These are phyloP conservation scores for Theropithecus gelada DNA, from an alignment of 2,113 vertebrate species.

Conservation along the genomic window DNA sequence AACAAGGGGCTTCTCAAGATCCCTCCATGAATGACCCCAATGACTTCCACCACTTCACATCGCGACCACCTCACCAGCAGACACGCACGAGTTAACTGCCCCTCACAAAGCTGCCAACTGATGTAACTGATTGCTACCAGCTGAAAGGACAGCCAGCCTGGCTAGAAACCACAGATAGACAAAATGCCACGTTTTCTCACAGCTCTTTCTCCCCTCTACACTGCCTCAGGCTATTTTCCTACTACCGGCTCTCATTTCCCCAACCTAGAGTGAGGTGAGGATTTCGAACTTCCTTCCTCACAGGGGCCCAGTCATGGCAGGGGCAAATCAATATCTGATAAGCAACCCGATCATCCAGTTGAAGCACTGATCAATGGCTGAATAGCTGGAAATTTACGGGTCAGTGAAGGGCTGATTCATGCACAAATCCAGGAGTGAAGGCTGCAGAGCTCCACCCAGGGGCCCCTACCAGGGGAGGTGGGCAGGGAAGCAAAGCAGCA, in stretches of 20 bases:
- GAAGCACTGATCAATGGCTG: background rate
- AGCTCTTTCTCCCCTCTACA: background rate
- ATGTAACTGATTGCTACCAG: background rate
- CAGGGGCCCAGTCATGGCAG: background rate
- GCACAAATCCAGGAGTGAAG: background rate
- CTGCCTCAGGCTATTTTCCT: conserved; percentile 14
- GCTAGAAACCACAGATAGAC: conserved; percentile 8
- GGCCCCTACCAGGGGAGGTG: accelerated
- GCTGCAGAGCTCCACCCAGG: no score
- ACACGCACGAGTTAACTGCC: background rate
- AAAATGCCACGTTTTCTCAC: background rate
- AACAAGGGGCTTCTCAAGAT: background rate
- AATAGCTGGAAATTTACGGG: accelerated
- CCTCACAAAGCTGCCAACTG: background rate
- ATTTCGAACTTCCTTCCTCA: background rate
- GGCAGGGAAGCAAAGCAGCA: background rate
- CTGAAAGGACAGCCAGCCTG: background rate
- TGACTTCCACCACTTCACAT: background rate
- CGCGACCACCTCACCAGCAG: background rate
- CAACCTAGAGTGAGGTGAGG: background rate
- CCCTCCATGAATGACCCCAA: background rate
- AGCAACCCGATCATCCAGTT: background rate
- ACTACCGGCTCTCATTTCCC: background rate
- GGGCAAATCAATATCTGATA: background rate
- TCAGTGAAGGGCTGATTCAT: accelerated